phyloP scores from a whole-genome alignment of 2,888 invertebrate species.

The Caradrina clavipalpis region DNA sequence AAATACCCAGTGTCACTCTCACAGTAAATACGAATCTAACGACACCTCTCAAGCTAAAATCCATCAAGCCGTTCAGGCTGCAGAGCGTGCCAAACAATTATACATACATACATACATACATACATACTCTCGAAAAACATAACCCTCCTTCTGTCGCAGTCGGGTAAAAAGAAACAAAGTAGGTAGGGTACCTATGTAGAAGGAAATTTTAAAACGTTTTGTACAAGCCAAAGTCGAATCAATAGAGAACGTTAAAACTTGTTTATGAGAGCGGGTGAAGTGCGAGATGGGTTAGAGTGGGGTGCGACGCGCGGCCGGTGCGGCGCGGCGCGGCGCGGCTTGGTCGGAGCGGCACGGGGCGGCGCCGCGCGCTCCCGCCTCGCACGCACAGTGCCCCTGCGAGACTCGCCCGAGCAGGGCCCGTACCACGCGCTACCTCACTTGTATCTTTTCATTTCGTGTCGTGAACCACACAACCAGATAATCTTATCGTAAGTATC shows the following conservation, averaged over 20 bases:
- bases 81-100: too few relatives aligned
- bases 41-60: too few relatives aligned
- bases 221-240: slow-evolving; percentile 26
- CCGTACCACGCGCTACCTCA: slow-evolving; percentile 32
- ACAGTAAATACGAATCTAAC: too few relatives aligned
- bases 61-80: too few relatives aligned
- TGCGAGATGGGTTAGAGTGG: background rate
- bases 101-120: too few relatives aligned
- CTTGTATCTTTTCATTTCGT: slow-evolving; percentile 38
- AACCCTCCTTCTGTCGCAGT: too few relatives aligned
- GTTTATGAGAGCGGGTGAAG: slow-evolving; percentile 46
- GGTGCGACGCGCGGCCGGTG: background rate
- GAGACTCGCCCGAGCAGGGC: slow-evolving; percentile 48
- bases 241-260: slow-evolving; percentile 41
- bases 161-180: slow-evolving; percentile 12
- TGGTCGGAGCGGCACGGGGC: slow-evolving; percentile 18
- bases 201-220: background rate
- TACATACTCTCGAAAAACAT: too few relatives aligned
- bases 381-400: slow-evolving; percentile 48
- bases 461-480: slow-evolving; percentile 7
- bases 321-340: slow-evolving; percentile 1
- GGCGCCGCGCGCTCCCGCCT: slow-evolving; percentile 14
- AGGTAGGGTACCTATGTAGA: too few relatives aligned
- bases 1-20: too few relatives aligned
- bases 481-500: slow-evolving; percentile 47